Evolutionary conservation across 2,888 invertebrate species (phyloP).

Genomic region (Ryuthela nishihirai): DNA sequence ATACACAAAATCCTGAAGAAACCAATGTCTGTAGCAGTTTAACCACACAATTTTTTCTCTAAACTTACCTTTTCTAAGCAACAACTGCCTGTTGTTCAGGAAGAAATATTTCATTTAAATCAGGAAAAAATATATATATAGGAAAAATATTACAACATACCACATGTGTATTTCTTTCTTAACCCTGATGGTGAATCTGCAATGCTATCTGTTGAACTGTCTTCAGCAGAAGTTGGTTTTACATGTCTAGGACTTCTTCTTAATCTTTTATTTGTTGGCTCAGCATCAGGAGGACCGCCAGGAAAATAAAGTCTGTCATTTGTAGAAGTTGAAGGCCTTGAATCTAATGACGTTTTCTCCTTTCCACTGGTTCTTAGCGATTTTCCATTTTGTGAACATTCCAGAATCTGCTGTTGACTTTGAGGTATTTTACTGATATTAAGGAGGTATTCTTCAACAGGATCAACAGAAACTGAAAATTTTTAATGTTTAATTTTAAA

Average conservation of each 20-base stretch:
- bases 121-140: not conserved
- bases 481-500: no score
- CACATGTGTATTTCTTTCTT: conserved; percentile 30
- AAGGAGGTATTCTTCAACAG: conserved; percentile 37
- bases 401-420: not conserved
- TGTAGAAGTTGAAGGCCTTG: conserved; percentile 13
- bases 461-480: conserved; percentile 30
- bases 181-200: conserved; percentile 44
- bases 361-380: conserved; percentile 19
- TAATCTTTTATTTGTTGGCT: conserved; percentile 18
- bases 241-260: conserved; percentile 20
- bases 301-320: conserved; percentile 24
- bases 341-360: conserved; percentile 9
- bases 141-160: conserved; percentile 8
- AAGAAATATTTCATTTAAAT: not conserved
- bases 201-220: conserved; percentile 1
- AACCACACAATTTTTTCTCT: no score
- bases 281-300: conserved; percentile 3
- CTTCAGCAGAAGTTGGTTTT: conserved; percentile 1
- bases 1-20: no score
- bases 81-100: no score
- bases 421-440: conserved; percentile 25
- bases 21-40: no score
- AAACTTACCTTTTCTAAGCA: no score
- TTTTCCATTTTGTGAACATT: conserved; percentile 5